These are phyloP conservation scores for Heterodera filipjevi DNA, from an alignment of 2,888 invertebrate species.

Conservation along the genomic window DNA sequence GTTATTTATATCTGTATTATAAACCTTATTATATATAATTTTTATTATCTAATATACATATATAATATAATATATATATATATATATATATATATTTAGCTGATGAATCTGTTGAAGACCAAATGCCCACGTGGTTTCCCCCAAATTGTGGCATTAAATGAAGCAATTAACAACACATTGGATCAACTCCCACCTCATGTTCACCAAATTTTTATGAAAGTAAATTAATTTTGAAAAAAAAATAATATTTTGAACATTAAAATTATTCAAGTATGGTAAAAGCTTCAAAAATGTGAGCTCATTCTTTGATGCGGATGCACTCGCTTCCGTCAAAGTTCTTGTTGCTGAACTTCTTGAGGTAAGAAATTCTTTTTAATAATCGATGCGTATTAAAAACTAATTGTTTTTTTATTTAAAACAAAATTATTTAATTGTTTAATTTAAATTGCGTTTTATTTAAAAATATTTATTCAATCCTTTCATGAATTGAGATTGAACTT, in stretches of 20 bases:
- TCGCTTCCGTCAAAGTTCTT: neutral
- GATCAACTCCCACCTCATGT: conserved; percentile 23
- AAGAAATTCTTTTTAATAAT: no score
- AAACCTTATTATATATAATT: no score
- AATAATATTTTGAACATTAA: neutral
- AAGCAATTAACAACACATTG: conserved; percentile 23
- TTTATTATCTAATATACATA: no score
- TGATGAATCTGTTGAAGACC: neutral
- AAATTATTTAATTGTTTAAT: neutral
- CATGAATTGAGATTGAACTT: no score
- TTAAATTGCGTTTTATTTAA: neutral
- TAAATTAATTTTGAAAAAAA: neutral
- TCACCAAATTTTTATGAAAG: conserved; percentile 5
- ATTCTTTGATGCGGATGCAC: neutral
- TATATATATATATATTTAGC: neutral
- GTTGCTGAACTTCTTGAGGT: neutral
- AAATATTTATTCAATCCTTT: no score
- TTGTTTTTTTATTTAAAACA: no score
- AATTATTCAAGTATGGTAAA: neutral
- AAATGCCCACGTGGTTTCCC: conserved; percentile 2
- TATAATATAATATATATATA: no score
- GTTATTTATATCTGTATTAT: no score
- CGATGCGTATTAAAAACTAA: no score
- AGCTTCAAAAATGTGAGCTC: neutral
- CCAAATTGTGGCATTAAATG: neutral